Evolutionary conservation across 1,140 invertebrate species (phyloP), one percentile per base, ranked within the genome.

Genomic region (Drosophila miranda): DNA sequence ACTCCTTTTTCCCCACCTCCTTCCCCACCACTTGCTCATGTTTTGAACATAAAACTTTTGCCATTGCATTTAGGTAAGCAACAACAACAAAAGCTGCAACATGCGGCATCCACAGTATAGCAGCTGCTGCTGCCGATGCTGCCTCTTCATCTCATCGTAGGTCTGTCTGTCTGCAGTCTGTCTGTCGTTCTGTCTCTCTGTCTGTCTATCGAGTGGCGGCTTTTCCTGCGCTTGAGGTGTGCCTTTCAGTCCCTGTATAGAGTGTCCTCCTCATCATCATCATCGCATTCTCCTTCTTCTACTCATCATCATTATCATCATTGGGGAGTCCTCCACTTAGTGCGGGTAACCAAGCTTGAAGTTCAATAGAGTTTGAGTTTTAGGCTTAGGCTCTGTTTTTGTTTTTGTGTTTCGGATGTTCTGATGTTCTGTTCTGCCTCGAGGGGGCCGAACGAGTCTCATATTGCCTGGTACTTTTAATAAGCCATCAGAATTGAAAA

Each of bases 161-260:
- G 38, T 30, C 41, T 54, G 43, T 54, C 54, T 50, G 62, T 43
- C 19, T 19, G 19, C 19, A 19, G 2, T 19, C 19, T 19, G 38
- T 30, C 41, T 54, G 43, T 54, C 54, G 44, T 54, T 43, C 28
- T 41, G 41, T 13, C 57, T 71, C n/a, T 44, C 23, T 74, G 28
- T 51, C 45, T 68, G 34, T 38, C 61, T 49, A 67, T 84, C 60
- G 63, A 81, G 68, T 70, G 61, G 59, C 74, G 62, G 76, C 75
- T 75, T 57, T 80, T 78, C 80, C 68, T 68, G 28, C 56, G 73
- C 76, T 84, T 70, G 61, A 87, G 81, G 81, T 86, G 74, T 77
- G 54, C 49, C 57, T 78, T 68, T 50, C 55, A 63, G 42, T 41
- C 46, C 52, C 52, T 52, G 34, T 41, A 19, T 30, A 41, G 16